Conservation (phyloP, 2,888 invertebrate species). For the Amblyteles armatorius region DNA sequence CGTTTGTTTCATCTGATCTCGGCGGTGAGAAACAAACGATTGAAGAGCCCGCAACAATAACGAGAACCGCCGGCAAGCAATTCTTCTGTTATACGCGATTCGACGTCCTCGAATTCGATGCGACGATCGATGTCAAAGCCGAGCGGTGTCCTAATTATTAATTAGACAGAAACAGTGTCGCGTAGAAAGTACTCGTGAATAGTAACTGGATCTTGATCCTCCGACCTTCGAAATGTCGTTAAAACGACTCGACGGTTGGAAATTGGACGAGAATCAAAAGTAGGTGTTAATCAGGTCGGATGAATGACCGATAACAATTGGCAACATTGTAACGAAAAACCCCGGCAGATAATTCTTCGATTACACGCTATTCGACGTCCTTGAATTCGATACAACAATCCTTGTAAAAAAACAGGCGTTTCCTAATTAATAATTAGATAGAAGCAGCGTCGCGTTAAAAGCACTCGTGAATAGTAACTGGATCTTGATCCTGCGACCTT, state of each 20-base stretch:
- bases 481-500: not conserved
- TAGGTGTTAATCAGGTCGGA: not conserved
- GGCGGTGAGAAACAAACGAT: not conserved
- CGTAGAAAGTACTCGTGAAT: no score
- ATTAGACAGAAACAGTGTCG: not conserved
- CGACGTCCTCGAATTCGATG: not conserved
- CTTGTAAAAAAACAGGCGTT: not conserved
- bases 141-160: not conserved
- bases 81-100: not conserved
- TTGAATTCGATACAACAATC: not conserved
- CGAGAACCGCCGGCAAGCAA: not conserved
- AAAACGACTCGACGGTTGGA: not conserved
- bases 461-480: no score
- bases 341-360: not conserved
- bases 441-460: not conserved
- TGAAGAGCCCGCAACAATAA: not conserved
- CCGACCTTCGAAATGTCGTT: not conserved
- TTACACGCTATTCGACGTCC: not conserved
- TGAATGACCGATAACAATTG: not conserved
- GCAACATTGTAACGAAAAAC: not conserved
- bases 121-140: not conserved
- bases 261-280: not conserved
- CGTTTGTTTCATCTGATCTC: not conserved
- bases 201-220: not conserved
- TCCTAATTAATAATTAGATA: not conserved